Conservation (phyloP, 2,113 vertebrate species). For the Bolborhynchus lineola region DNA sequence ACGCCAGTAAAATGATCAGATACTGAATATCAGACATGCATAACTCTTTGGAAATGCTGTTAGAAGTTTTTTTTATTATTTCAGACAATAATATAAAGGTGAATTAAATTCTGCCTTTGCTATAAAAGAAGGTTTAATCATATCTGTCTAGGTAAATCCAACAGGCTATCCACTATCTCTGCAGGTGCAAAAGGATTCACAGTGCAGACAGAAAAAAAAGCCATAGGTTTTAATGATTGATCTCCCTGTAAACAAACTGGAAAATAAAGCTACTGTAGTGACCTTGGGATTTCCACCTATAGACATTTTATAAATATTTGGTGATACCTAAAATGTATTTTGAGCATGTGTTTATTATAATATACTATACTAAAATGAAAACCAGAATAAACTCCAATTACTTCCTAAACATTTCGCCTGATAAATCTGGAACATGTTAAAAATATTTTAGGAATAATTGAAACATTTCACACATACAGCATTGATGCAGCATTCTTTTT, state of each 20-base stretch:
- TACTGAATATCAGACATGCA: neutral
- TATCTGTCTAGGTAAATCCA: neutral
- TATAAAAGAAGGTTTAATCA: neutral
- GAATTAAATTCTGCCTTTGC: neutral
- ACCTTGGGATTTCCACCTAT: conserved; percentile 56
- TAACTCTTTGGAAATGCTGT: neutral
- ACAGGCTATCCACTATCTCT: neutral
- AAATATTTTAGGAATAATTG: conserved; percentile 75
- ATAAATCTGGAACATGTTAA: conserved; percentile 69
- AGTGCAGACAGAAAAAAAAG: neutral
- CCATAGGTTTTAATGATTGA: neutral
- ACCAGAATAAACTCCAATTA: conserved; percentile 54
- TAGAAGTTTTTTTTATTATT: neutral
- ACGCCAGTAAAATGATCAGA: neutral
- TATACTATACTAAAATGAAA: conserved; percentile 62
- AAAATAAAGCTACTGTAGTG: conserved; percentile 50
- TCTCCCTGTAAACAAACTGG: conserved; percentile 7
- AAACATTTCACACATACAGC: conserved; percentile 77
- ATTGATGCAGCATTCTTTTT: conserved; percentile 69
- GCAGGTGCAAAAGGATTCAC: neutral
- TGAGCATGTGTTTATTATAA: conserved; percentile 65
- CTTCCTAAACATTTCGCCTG: conserved; percentile 66
- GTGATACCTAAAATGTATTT: conserved; percentile 59
- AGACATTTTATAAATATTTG: conserved; percentile 67
- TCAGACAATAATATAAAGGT: neutral